Conservation (phyloP, 2,888 invertebrate genomes). For the Pantelozetes paolii region DNA sequence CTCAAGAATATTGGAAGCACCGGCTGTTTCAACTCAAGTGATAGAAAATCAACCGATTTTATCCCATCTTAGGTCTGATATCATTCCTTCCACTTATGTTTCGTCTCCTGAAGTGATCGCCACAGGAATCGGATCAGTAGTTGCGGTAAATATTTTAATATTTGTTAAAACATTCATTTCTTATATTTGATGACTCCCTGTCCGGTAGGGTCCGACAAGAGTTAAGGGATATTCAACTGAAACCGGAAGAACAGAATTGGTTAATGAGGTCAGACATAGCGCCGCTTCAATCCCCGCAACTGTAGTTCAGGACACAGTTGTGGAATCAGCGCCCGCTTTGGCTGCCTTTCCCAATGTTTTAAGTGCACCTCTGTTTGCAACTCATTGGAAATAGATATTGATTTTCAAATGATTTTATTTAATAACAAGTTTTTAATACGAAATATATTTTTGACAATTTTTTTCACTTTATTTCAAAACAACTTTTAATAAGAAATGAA, state of each 20-base stretch:
- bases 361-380: background rate
- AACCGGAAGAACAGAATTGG: background rate
- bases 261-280: background rate
- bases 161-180: too few relatives aligned
- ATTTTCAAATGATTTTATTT: too few relatives aligned
- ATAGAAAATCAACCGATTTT: background rate
- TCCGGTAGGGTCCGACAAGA: background rate
- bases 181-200: background rate
- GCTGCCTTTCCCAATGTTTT: background rate
- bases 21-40: background rate
- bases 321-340: background rate
- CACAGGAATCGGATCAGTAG: background rate
- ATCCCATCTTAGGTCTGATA: background rate
- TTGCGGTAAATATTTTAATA: background rate
- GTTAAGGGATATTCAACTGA: background rate
- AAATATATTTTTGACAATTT: too few relatives aligned
- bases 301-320: background rate
- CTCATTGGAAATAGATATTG: background rate
- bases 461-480: too few relatives aligned
- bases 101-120: background rate
- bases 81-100: background rate
- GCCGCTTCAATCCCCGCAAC: background rate
- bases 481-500: too few relatives aligned
- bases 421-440: too few relatives aligned
- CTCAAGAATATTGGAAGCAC: background rate